Evolutionary conservation across 2,888 invertebrate species (phyloP).

Genomic region (Tillus elongatus): DNA sequence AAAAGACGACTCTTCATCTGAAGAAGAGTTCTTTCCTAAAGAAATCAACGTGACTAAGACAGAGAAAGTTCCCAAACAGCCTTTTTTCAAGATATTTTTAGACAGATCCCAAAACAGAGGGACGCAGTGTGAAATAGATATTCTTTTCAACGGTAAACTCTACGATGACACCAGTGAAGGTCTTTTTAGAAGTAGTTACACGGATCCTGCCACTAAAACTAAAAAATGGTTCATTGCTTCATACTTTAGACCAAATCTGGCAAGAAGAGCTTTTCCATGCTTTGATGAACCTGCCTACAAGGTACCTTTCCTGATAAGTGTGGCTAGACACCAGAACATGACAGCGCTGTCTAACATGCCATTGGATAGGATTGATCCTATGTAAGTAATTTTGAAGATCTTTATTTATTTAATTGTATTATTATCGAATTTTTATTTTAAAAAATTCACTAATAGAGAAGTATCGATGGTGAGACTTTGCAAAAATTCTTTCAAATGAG

Average conservation of each 20-base stretch:
- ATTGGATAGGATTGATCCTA: conserved; percentile 47
- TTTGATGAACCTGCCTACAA: conserved; percentile 73
- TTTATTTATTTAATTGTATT: too few species aligned
- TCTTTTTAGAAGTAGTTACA: conserved; percentile 59
- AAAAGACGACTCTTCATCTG: not conserved
- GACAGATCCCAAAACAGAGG: conserved; percentile 49
- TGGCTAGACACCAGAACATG: conserved; percentile 52
- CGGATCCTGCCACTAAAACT: conserved; percentile 36
- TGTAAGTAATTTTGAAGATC: too few species aligned
- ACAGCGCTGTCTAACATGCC: conserved; percentile 57
- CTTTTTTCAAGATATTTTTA: conserved; percentile 52
- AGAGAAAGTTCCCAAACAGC: conserved; percentile 51
- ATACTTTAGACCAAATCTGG: conserved; percentile 62
- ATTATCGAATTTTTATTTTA: too few species aligned
- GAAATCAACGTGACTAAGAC: conserved; percentile 22
- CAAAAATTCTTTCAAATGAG: too few species aligned
- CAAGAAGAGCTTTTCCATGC: conserved; percentile 69
- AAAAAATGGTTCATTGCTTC: conserved; percentile 54
- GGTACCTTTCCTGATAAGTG: conserved; percentile 56
- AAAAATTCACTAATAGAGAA: too few species aligned
- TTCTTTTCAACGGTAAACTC: conserved; percentile 58
- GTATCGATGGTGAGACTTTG: too few species aligned
- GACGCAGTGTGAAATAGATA: conserved; percentile 52
- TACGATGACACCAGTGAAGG: conserved; percentile 56
- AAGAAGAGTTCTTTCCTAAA: too few species aligned